Conservation (phyloP, 2,113 vertebrate genomes). For the Romanogobio albipinnatus region DNA sequence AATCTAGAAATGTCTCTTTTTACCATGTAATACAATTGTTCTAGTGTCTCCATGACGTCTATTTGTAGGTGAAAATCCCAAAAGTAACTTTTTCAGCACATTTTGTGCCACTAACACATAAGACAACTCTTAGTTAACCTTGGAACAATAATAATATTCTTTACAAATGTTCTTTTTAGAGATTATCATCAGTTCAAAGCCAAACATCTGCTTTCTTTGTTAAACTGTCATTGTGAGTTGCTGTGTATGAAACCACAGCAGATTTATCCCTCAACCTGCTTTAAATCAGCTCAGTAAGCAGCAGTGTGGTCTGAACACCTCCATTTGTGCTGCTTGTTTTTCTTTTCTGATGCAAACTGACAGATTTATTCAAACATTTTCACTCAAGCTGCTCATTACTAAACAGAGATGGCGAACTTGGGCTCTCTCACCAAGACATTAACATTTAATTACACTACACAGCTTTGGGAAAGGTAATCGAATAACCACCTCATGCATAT, state of each 20-base stretch:
- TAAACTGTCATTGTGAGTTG: conserved; percentile 4
- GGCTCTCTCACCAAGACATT: neutral
- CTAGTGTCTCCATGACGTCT: neutral
- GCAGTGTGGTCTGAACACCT: conserved; percentile 28
- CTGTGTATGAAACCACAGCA: neutral
- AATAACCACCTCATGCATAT: conserved; percentile 24
- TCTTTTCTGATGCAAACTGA: neutral
- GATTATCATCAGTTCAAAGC: conserved; percentile 13
- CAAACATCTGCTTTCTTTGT: conserved; percentile 36
- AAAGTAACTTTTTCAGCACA: conserved; percentile 16
- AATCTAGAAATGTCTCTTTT: neutral
- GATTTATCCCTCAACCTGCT: conserved; percentile 14
- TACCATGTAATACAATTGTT: neutral
- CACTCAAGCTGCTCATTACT: conserved; percentile 16
- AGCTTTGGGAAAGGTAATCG: conserved; percentile 16
- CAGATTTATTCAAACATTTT: conserved; percentile 19
- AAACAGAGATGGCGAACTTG: neutral
- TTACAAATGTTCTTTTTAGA: conserved; percentile 19
- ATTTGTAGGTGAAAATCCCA: conserved; percentile 8
- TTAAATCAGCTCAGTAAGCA: conserved; percentile 19
- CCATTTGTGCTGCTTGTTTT: conserved; percentile 7
- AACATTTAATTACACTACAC: conserved; percentile 33
- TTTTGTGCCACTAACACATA: neutral
- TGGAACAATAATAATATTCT: conserved; percentile 10
- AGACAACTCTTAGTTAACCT: neutral